Evolutionary conservation across 2,797 vertebrate genomes (phyloP).

Genomic region (Apodemus agrarius): DNA sequence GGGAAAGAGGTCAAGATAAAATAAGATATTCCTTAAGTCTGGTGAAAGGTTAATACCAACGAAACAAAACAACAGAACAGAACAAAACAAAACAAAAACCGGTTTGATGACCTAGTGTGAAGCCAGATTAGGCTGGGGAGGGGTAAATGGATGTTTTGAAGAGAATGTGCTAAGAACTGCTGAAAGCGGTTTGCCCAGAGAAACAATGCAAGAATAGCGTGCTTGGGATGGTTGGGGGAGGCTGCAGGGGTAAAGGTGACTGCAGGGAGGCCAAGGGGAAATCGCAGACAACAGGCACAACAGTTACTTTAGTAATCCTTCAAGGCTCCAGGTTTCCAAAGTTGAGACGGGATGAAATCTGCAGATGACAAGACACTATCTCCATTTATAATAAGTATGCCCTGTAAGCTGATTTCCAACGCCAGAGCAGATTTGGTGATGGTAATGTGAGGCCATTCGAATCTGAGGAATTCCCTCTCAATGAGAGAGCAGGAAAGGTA

Average conservation of each 20-base stretch:
- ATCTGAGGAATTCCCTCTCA: not conserved
- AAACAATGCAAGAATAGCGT: not conserved
- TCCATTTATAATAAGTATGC: not conserved
- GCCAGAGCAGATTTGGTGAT: not conserved
- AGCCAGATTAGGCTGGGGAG: not conserved
- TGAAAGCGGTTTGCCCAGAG: not conserved
- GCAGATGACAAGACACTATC: not conserved
- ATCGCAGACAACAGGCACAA: not conserved
- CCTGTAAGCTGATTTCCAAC: not conserved
- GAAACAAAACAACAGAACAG: not conserved
- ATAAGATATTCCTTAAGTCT: not conserved
- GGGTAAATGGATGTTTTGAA: not conserved
- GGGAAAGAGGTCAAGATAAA: not conserved
- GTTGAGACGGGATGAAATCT: not conserved
- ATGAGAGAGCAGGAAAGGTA: not conserved
- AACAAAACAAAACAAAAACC: not conserved
- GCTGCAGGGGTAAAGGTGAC: not conserved
- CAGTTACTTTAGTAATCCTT: not conserved
- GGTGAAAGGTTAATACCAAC: not conserved
- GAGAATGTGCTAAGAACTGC: not conserved
- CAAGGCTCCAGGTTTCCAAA: not conserved
- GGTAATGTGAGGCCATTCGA: not conserved
- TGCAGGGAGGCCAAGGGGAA: not conserved
- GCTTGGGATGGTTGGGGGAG: fast-evolving
- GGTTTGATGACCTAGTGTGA: not conserved